Conservation (phyloP, 2,888 invertebrate species). For the Stegophylla sp. region DNA sequence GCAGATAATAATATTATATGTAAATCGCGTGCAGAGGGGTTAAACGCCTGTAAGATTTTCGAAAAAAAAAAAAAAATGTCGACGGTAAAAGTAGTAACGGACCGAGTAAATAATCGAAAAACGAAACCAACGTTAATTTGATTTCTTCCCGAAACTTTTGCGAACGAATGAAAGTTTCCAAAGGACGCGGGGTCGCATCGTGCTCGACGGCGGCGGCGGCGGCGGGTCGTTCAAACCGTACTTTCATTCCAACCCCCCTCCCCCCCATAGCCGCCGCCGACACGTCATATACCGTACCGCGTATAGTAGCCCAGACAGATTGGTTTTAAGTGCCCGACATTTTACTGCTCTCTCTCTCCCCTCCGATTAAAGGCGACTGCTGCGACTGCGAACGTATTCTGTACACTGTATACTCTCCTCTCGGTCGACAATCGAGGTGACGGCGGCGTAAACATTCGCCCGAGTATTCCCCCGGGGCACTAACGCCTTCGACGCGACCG, state of each 20-base stretch:
- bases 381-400: no score
- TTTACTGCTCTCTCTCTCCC: slow-evolving; percentile 33
- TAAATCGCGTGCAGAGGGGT: not conserved
- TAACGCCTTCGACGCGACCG: not conserved
- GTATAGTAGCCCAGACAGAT: not conserved
- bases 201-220: not conserved
- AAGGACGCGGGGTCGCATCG: no score
- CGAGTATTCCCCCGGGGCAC: slow-evolving; percentile 12
- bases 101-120: slow-evolving; percentile 28
- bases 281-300: not conserved
- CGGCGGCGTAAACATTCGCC: slow-evolving; percentile 1
- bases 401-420: no score
- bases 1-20: not conserved
- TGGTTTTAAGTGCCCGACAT: slow-evolving; percentile 44
- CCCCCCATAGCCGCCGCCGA: no score
- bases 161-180: slow-evolving; percentile 27
- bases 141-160: slow-evolving; percentile 5
- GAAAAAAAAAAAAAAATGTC: no score
- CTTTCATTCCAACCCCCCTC: no score
- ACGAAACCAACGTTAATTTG: slow-evolving; percentile 34
- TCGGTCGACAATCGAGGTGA: not conserved
- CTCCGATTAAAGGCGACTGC: not conserved
- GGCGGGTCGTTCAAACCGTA: not conserved
- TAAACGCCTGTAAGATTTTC: no score
- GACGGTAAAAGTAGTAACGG: not conserved